A percentile compares a stretch with the other conserved stretches of the same genome.
These are phyloP conservation scores for Microcebus griseorufus DNA, from an alignment of 2,113 vertebrate genomes.

Conservation along the genomic window DNA sequence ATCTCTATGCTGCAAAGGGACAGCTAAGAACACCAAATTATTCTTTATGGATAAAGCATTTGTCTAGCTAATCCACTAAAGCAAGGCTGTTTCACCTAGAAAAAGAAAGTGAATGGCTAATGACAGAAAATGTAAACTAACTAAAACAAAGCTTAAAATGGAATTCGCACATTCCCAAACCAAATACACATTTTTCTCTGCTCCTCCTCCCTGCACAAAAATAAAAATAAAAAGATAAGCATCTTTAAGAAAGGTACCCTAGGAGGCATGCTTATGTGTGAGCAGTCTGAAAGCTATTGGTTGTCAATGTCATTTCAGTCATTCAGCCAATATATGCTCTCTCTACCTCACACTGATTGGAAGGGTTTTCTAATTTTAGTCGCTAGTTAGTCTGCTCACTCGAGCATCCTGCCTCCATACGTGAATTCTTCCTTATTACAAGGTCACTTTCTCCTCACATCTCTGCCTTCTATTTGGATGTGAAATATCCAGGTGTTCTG, in stretches of 20 bases:
- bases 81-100: neutral
- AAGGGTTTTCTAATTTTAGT: slow-evolving; percentile 72
- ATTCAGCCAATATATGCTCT: neutral
- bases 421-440: slow-evolving; percentile 62
- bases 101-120: slow-evolving; percentile 15
- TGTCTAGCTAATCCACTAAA: slow-evolving; percentile 12
- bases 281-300: neutral
- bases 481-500: slow-evolving; percentile 70
- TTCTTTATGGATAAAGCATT: slow-evolving; percentile 9
- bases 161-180: neutral
- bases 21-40: neutral
- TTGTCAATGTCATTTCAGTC: slow-evolving; percentile 63
- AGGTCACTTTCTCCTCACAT: slow-evolving; percentile 71
- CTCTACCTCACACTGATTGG: slow-evolving; percentile 47
- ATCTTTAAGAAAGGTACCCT: neutral
- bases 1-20: neutral
- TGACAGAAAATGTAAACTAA: slow-evolving; percentile 2
- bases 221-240: neutral
- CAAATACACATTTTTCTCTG: neutral
- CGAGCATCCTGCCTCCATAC: slow-evolving; percentile 66
- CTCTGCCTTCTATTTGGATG: slow-evolving; percentile 53
- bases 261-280: neutral
- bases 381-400: slow-evolving; percentile 68
- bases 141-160: slow-evolving; percentile 16
- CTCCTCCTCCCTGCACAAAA: neutral